phyloP scores from a whole-genome alignment of 2,113 vertebrate species.

The Cephalopterus ornatus region DNA sequence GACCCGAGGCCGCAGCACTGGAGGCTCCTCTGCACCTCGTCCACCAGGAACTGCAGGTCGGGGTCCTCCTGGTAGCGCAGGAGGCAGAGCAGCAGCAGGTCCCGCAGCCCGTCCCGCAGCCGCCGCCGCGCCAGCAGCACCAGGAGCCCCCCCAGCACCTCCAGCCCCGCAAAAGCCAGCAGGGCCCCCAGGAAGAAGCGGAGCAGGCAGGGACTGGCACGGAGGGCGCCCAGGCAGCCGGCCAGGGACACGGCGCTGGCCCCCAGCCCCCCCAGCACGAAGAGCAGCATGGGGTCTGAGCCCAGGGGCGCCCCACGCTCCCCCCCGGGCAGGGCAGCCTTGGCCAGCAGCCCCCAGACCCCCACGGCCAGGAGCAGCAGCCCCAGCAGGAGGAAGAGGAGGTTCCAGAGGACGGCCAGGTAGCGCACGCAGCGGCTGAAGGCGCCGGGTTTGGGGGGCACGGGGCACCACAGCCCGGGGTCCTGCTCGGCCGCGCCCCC shows the following conservation, averaged over 20 bases:
- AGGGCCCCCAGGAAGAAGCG: slow-evolving; percentile 71
- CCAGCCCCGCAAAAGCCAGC: slow-evolving; percentile 63
- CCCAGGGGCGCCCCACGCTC: slow-evolving; percentile 71
- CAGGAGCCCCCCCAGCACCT: slow-evolving; percentile 76
- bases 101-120: slow-evolving; percentile 70
- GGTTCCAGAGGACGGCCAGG: slow-evolving; percentile 79
- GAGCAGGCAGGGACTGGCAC: slow-evolving; percentile 82
- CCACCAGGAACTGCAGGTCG: slow-evolving; percentile 86
- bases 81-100: slow-evolving; percentile 76
- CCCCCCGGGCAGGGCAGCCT: slow-evolving; percentile 70
- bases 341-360: slow-evolving; percentile 87
- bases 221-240: slow-evolving; percentile 81
- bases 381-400: slow-evolving; percentile 82
- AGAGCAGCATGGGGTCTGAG: slow-evolving; percentile 83
- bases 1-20: slow-evolving; percentile 85
- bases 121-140: slow-evolving; percentile 68
- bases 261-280: slow-evolving; percentile 72
- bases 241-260: slow-evolving; percentile 76
- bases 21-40: slow-evolving; percentile 86
- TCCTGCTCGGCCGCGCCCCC: fast-evolving
- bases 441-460: background rate
- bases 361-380: slow-evolving; percentile 76
- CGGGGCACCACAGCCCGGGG: fast-evolving
- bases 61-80: slow-evolving; percentile 85
- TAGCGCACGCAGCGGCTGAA: slow-evolving; percentile 76